These are phyloP conservation scores for Punctoribates punctum DNA, from an alignment of 2,888 invertebrate species.

Conservation along the genomic window DNA sequence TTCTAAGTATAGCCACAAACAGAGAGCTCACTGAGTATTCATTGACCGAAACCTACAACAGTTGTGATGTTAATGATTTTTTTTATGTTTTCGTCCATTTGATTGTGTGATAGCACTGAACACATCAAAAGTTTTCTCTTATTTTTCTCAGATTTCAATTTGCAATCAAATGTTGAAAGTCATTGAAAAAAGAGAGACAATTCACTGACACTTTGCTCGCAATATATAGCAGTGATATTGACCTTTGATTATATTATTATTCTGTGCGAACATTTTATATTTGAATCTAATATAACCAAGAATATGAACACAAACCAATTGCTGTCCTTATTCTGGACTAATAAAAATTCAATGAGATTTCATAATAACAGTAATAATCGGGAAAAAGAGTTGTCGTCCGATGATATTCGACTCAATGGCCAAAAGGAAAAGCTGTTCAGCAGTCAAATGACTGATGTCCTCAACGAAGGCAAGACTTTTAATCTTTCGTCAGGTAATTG, in stretches of 20 bases:
- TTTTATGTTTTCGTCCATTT: conserved; percentile 27
- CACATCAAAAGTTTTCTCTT: neutral
- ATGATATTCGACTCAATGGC: neutral
- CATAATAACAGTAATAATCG: neutral
- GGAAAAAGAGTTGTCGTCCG: neutral
- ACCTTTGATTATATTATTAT: neutral
- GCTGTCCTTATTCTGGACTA: neutral
- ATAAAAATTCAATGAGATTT: neutral
- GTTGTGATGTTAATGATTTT: conserved; percentile 10
- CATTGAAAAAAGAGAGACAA: neutral
- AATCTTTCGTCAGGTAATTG: neutral
- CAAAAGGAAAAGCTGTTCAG: neutral
- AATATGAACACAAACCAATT: conserved; percentile 9
- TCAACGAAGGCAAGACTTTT: neutral
- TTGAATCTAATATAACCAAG: neutral
- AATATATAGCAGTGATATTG: neutral
- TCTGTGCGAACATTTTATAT: too few relatives aligned
- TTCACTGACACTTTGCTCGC: neutral
- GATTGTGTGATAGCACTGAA: conserved; percentile 1
- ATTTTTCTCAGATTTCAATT: conserved; percentile 10
- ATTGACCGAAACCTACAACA: conserved; percentile 15
- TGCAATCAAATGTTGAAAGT: neutral
- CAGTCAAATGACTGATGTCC: neutral
- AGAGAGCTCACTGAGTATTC: neutral
- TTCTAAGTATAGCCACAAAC: neutral